These are phyloP conservation scores for Palaemon carinicauda DNA, from an alignment of 1,140 invertebrate species.

Conservation along the genomic window DNA sequence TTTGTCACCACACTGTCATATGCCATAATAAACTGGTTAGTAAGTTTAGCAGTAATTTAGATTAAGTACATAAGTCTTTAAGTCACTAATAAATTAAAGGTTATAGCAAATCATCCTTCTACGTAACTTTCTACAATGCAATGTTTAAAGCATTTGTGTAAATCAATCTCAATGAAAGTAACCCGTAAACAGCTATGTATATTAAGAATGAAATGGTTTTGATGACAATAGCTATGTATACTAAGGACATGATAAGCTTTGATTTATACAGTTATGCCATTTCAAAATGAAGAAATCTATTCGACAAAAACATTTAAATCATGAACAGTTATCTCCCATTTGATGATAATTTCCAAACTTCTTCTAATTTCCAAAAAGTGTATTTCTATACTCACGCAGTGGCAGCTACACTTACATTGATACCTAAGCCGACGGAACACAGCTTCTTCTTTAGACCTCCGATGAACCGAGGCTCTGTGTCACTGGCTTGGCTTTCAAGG, in stretches of 20 bases:
- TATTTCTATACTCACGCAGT: background rate
- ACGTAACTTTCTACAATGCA: too few species aligned
- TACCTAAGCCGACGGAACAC: conserved; percentile 33
- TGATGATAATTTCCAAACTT: background rate
- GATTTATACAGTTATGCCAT: too few species aligned
- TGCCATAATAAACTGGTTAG: background rate
- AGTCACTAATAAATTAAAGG: background rate
- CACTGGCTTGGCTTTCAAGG: background rate
- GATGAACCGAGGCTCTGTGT: conserved; percentile 27
- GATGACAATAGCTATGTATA: too few species aligned
- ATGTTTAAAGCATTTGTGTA: too few species aligned
- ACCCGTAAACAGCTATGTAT: too few species aligned
- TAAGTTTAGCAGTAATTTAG: background rate
- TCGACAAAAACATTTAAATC: too few species aligned
- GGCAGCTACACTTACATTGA: conserved; percentile 14
- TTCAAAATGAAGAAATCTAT: too few species aligned
- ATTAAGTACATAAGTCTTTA: background rate
- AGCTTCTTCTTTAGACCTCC: conserved; percentile 38
- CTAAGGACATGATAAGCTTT: too few species aligned
- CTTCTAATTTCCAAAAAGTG: background rate
- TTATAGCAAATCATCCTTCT: too few species aligned
- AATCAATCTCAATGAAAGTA: too few species aligned
- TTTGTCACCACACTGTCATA: conserved; percentile 13
- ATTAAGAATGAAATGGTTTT: too few species aligned
- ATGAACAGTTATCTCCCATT: background rate